phyloP scores from a whole-genome alignment of 2,797 vertebrate genomes.

The Rhinophrynus dorsalis region DNA sequence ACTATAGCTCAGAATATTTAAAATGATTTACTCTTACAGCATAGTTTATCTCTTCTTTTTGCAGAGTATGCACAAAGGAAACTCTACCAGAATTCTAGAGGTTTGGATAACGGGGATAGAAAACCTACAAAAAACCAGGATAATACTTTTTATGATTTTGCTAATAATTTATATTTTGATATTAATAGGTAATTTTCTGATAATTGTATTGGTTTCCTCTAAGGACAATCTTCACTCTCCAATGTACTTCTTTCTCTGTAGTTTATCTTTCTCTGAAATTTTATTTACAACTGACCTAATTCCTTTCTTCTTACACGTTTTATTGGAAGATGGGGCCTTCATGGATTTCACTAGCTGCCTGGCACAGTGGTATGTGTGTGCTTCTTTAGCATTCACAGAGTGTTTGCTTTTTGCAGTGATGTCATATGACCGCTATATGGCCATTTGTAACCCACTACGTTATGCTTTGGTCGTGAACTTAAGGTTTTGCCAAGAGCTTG shows the following conservation, averaged over 20 bases:
- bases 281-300: conserved; percentile 1
- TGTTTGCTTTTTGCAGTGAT: conserved; percentile 17
- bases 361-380: conserved; percentile 17
- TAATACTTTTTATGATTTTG: no score
- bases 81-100: no score
- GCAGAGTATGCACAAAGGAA: no score
- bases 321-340: not conserved
- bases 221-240: not conserved
- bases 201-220: not conserved
- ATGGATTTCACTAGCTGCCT: not conserved
- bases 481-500: no score
- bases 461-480: not conserved
- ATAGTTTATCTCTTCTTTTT: no score
- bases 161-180: not conserved
- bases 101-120: no score
- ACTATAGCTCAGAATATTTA: no score
- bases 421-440: conserved; percentile 27
- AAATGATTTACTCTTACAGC: no score
- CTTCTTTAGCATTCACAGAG: conserved; percentile 2
- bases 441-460: conserved; percentile 19
- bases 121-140: not conserved
- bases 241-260: not conserved
- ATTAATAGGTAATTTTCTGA: not conserved
- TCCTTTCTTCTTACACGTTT: not conserved
- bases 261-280: conserved; percentile 15